These are phyloP conservation scores for Myocastor coypus DNA, from an alignment of 2,113 vertebrate genomes.

Conservation along the genomic window DNA sequence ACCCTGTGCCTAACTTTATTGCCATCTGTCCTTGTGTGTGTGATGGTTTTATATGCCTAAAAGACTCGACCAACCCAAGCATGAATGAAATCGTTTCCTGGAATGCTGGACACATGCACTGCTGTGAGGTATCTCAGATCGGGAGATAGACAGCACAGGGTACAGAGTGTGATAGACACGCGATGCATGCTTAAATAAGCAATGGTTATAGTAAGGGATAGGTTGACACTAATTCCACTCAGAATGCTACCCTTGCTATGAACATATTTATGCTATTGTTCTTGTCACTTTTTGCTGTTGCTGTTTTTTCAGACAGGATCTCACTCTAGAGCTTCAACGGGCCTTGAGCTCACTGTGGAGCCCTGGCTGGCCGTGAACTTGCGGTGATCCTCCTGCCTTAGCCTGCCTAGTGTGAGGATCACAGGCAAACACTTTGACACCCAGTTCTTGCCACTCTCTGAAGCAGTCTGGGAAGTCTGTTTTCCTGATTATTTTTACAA, in stretches of 20 bases:
- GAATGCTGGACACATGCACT: neutral
- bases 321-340: neutral
- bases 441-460: neutral
- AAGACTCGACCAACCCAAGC: neutral
- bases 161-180: neutral
- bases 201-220: neutral
- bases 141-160: neutral
- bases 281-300: neutral
- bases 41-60: neutral
- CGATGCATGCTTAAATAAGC: neutral
- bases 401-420: neutral
- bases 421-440: neutral
- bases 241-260: neutral
- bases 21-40: accelerated
- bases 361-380: neutral
- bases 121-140: neutral
- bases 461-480: neutral
- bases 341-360: neutral
- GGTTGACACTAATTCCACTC: neutral
- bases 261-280: neutral
- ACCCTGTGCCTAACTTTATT: accelerated
- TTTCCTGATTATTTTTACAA: neutral
- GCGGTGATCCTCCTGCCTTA: neutral
- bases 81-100: neutral
- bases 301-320: neutral